These are phyloP conservation scores for Triplophysa dalaica DNA, from an alignment of 2,113 vertebrate species.

Conservation along the genomic window DNA sequence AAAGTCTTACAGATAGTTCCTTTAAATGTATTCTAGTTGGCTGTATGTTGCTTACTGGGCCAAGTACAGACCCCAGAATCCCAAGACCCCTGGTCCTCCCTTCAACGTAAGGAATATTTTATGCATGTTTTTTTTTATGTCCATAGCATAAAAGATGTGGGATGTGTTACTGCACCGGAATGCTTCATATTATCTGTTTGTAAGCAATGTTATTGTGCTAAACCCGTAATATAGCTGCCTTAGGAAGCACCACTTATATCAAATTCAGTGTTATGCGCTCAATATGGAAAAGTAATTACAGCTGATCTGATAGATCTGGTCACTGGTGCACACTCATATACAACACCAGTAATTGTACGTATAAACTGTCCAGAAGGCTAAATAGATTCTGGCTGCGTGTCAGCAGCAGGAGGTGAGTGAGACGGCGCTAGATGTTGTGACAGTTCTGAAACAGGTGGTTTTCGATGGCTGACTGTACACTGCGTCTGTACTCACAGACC, in stretches of 20 bases:
- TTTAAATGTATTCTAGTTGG: too few relatives aligned
- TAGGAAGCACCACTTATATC: neutral
- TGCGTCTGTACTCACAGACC: conserved; percentile 9
- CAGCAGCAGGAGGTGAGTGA: neutral
- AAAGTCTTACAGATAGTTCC: too few relatives aligned
- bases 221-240: too few relatives aligned
- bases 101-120: too few relatives aligned
- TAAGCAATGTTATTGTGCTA: too few relatives aligned
- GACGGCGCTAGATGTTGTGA: neutral
- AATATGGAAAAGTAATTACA: neutral
- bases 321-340: neutral
- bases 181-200: neutral
- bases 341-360: conserved; percentile 7
- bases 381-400: conserved; percentile 18
- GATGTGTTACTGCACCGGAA: neutral
- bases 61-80: too few relatives aligned
- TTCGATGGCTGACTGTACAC: neutral
- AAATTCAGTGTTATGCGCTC: neutral
- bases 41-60: too few relatives aligned
- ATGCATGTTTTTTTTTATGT: too few relatives aligned
- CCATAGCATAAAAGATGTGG: neutral
- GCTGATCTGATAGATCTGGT: conserved; percentile 1
- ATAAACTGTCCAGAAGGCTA: conserved; percentile 22
- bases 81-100: too few relatives aligned
- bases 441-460: neutral